Evolutionary conservation across 1,140 invertebrate genomes (phyloP).

Genomic region (Conus betulinus): DNA sequence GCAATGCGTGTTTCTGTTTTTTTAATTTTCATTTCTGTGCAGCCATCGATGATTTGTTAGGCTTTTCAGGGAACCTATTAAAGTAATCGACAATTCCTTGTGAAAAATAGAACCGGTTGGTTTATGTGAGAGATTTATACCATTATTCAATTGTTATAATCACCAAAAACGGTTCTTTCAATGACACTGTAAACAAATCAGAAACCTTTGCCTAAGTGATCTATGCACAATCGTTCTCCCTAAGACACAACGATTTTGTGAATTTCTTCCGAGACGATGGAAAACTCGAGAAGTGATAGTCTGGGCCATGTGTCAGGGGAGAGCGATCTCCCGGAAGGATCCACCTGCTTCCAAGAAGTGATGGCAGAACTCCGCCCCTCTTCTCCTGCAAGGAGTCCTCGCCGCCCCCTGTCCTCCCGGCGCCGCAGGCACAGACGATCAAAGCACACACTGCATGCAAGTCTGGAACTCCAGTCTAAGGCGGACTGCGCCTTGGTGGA

Average conservation of each 20-base stretch:
- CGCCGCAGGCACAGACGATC: background rate
- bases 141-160: no score
- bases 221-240: background rate
- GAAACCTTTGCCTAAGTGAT: no score
- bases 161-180: no score
- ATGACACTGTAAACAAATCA: no score
- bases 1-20: no score
- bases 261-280: background rate
- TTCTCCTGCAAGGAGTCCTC: background rate
- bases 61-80: no score
- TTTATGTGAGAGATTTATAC: no score
- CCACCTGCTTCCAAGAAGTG: conserved; percentile 2
- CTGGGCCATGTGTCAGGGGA: background rate
- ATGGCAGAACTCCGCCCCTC: background rate
- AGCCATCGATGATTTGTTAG: no score
- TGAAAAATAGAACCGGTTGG: no score
- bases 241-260: background rate
- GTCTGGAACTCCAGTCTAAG: background rate
- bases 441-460: conserved; percentile 2
- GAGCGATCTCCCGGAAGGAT: background rate
- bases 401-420: background rate
- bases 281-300: no score
- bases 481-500: background rate
- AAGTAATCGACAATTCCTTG: no score
- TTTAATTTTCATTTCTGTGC: no score